phyloP scores from a whole-genome alignment of 2,888 invertebrate species.

The Clunio marinus region DNA sequence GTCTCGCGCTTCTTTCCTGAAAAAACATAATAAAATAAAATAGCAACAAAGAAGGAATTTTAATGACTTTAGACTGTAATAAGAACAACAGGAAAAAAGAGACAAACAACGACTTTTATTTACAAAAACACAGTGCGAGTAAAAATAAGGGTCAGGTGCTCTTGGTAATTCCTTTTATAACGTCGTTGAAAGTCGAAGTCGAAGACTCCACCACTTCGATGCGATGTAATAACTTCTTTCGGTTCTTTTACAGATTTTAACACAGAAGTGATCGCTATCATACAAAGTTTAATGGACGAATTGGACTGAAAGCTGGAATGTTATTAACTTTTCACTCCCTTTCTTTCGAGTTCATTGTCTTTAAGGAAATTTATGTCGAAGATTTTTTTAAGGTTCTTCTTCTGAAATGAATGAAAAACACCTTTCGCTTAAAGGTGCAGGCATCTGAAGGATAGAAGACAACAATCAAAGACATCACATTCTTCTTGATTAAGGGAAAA shows the following conservation, averaged over 20 bases:
- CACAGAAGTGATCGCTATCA: slow-evolving; percentile 26
- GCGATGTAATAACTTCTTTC: neutral
- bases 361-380: slow-evolving; percentile 1
- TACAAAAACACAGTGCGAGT: neutral
- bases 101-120: too few relatives aligned
- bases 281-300: slow-evolving; percentile 36
- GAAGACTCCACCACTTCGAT: neutral
- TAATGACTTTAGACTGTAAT: slow-evolving; percentile 26
- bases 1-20: neutral
- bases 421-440: slow-evolving; percentile 14
- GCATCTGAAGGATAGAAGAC: neutral
- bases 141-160: slow-evolving; percentile 38
- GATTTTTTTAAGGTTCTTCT: too few relatives aligned
- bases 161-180: slow-evolving; percentile 30
- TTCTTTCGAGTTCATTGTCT: slow-evolving; percentile 16
- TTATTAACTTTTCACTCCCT: neutral
- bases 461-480: neutral
- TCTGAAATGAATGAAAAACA: slow-evolving; percentile 12
- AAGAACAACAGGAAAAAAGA: neutral
- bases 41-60: slow-evolving; percentile 29
- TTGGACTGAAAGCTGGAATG: slow-evolving; percentile 29
- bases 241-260: slow-evolving; percentile 28
- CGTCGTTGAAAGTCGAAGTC: neutral
- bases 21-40: too few relatives aligned
- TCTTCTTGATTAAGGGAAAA: neutral